A percentile compares a stretch with the other conserved stretches of the same genome.
Conservation (phyloP, 2,797 vertebrate species). For the Leucoraja ocellata region DNA sequence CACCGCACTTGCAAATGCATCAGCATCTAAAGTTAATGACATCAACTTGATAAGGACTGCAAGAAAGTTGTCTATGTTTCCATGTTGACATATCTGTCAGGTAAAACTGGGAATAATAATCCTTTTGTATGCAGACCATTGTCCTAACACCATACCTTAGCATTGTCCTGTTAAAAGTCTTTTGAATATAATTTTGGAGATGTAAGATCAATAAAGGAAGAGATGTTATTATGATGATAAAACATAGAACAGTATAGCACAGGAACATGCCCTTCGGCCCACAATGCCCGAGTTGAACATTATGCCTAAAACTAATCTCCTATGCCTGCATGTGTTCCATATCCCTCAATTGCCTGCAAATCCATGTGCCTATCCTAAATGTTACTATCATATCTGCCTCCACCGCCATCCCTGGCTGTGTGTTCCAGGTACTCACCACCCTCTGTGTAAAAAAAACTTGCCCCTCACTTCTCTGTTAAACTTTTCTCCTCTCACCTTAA, state of each 20-base stretch:
- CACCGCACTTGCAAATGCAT: background rate
- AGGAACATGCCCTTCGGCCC: too few species aligned
- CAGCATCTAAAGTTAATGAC: background rate
- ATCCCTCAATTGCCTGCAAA: too few species aligned
- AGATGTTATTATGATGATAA: background rate
- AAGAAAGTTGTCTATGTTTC: constrained; percentile 6
- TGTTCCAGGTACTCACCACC: too few species aligned
- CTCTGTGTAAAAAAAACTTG: too few species aligned
- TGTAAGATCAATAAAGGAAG: background rate
- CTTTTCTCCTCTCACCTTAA: too few species aligned
- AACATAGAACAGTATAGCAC: background rate
- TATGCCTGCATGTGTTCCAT: too few species aligned
- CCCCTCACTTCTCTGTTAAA: too few species aligned
- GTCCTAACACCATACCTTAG: background rate
- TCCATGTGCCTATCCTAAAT: too few species aligned
- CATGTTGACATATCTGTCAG: background rate
- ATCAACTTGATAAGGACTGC: background rate
- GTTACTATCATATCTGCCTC: too few species aligned
- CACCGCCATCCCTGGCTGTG: too few species aligned
- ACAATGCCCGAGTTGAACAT: too few species aligned
- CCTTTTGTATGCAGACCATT: background rate
- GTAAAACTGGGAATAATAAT: background rate
- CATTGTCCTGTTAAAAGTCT: background rate
- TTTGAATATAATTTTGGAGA: background rate
- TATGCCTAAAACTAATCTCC: too few species aligned